Evolutionary conservation across 2,888 invertebrate genomes (phyloP).

Genomic region (Agonopterix subpropinquella): DNA sequence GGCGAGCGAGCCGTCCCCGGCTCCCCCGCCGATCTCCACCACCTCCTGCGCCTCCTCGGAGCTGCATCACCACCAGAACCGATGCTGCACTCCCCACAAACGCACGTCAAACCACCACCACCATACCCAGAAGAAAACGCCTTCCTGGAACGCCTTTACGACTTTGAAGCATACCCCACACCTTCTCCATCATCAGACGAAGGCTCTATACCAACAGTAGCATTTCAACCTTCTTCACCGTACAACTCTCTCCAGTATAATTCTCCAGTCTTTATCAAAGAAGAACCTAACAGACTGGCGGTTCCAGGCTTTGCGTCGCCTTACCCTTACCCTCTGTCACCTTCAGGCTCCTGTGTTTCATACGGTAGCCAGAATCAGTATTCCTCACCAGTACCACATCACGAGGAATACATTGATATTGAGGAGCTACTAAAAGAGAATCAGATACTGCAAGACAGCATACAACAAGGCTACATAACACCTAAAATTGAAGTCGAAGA

Average conservation of each 20-base stretch:
- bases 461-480: constrained; percentile 56
- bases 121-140: constrained; percentile 52
- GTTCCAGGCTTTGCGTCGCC: constrained; percentile 70
- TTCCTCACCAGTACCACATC: constrained; percentile 71
- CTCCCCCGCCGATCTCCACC: constrained; percentile 70
- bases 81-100: constrained; percentile 65
- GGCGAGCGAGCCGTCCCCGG: constrained; percentile 77
- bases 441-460: constrained; percentile 66
- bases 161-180: constrained; percentile 65
- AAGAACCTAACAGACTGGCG: constrained; percentile 69
- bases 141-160: constrained; percentile 67
- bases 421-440: constrained; percentile 76
- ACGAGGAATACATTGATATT: constrained; percentile 79
- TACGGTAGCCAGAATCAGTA: constrained; percentile 75
- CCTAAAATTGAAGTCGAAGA: constrained; percentile 76
- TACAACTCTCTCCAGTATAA: constrained; percentile 60
- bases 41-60: constrained; percentile 62
- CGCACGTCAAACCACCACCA: constrained; percentile 61
- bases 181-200: constrained; percentile 73
- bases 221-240: constrained; percentile 74
- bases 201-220: constrained; percentile 72
- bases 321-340: constrained; percentile 73
- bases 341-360: constrained; percentile 74
- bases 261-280: constrained; percentile 62
- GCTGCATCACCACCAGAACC: constrained; percentile 69